Evolutionary conservation across 2,797 vertebrate species (phyloP).

Genomic region (Sorex maritimensis): DNA sequence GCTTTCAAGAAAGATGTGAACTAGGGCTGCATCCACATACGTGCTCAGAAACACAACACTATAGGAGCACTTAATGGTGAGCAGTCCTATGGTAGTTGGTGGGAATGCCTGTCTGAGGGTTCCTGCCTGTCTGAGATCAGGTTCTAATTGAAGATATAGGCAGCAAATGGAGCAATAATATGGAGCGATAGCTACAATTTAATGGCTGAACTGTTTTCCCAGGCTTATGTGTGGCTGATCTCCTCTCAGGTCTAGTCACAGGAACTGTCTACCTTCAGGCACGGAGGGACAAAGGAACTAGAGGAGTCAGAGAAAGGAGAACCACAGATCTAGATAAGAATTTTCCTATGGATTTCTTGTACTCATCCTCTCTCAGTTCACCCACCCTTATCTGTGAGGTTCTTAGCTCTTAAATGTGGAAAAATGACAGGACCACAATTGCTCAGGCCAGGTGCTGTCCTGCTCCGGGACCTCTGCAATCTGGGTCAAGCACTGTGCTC

Average conservation of each 20-base stretch:
- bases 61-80: not conserved
- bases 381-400: not conserved
- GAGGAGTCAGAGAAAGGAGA: not conserved
- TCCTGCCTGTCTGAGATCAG: not conserved
- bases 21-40: not conserved
- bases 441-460: not conserved
- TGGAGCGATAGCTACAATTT: not conserved
- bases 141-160: not conserved
- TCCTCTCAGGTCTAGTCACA: not conserved
- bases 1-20: constrained; percentile 3
- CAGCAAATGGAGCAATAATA: not conserved
- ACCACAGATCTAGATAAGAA: not conserved
- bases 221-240: not conserved
- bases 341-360: not conserved
- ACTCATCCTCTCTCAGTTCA: not conserved
- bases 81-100: not conserved
- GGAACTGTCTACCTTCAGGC: not conserved
- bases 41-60: not conserved
- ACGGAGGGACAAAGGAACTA: not conserved
- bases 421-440: not conserved
- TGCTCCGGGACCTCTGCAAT: not conserved
- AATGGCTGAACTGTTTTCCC: not conserved
- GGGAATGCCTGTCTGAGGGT: not conserved
- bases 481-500: not conserved
- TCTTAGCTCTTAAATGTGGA: not conserved